A percentile compares a stretch with the other conserved stretches of the same genome.
Evolutionary conservation across 23 tunicate species (phyloP).

Genomic region (Aplidium turbinatum): DNA sequence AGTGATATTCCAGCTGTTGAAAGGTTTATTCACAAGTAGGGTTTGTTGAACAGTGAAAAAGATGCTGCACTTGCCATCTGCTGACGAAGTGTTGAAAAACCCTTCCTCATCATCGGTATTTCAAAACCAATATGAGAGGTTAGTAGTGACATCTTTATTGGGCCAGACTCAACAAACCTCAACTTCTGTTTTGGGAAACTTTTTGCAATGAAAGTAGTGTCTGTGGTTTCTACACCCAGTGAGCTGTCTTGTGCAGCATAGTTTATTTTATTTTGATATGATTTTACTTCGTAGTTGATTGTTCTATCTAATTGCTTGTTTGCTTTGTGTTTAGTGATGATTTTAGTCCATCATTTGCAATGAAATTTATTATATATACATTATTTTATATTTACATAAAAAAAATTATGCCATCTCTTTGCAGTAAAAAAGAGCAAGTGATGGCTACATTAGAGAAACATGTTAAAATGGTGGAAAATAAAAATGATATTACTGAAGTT

Average conservation of each 20-base stretch:
- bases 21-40: too few relatives aligned
- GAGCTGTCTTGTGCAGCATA: too few relatives aligned
- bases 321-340: too few relatives aligned
- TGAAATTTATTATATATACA: background rate
- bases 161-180: background rate
- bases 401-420: background rate
- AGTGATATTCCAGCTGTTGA: too few relatives aligned
- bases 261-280: too few relatives aligned
- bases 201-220: too few relatives aligned
- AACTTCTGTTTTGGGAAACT: too few relatives aligned
- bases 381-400: background rate
- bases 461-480: conserved; percentile 85
- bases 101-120: conserved; percentile 26
- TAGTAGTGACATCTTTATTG: background rate
- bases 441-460: conserved; percentile 53
- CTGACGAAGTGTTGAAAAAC: conserved; percentile 22
- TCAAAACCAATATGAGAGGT: conserved; percentile 17
- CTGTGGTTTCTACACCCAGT: too few relatives aligned
- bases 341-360: too few relatives aligned
- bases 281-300: too few relatives aligned
- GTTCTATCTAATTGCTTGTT: too few relatives aligned
- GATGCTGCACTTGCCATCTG: conserved; percentile 28
- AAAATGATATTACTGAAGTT: conserved; percentile 33
- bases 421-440: conserved; percentile 23
- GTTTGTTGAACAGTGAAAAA: too few relatives aligned